Evolutionary conservation across 2,113 vertebrate species (phyloP).

Genomic region (Drymodes brunneopygia): DNA sequence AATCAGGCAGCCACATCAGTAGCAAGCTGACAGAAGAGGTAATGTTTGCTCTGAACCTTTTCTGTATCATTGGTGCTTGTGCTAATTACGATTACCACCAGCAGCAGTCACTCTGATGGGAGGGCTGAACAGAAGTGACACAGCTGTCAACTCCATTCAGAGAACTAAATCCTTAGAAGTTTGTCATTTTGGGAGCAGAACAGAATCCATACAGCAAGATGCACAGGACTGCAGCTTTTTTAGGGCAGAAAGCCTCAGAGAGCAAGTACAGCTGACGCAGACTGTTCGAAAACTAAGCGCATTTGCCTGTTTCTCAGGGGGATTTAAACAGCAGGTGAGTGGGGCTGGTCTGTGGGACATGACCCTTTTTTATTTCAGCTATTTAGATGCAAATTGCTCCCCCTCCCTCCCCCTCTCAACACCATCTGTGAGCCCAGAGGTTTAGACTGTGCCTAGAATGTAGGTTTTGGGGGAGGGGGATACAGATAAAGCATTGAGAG

Average conservation of each 20-base stretch:
- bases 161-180: background rate
- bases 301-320: slow-evolving; percentile 25
- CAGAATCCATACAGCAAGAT: background rate
- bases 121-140: background rate
- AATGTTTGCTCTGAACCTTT: background rate
- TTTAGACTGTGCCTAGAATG: background rate
- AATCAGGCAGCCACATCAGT: fast-evolving
- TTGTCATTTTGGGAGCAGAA: background rate
- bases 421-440: slow-evolving; percentile 61
- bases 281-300: fast-evolving
- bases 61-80: background rate
- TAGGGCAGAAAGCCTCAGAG: background rate
- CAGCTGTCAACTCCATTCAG: background rate
- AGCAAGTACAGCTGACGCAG: background rate
- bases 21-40: background rate
- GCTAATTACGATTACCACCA: background rate
- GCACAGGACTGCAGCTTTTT: background rate
- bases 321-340: slow-evolving; percentile 68
- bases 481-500: background rate
- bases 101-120: background rate
- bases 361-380: slow-evolving; percentile 49
- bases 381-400: slow-evolving; percentile 61
- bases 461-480: slow-evolving; percentile 21
- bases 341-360: background rate
- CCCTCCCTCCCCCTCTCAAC: background rate